These are phyloP conservation scores for Pogonomyrmex barbatus DNA, from an alignment of 1,140 invertebrate genomes.

Conservation along the genomic window DNA sequence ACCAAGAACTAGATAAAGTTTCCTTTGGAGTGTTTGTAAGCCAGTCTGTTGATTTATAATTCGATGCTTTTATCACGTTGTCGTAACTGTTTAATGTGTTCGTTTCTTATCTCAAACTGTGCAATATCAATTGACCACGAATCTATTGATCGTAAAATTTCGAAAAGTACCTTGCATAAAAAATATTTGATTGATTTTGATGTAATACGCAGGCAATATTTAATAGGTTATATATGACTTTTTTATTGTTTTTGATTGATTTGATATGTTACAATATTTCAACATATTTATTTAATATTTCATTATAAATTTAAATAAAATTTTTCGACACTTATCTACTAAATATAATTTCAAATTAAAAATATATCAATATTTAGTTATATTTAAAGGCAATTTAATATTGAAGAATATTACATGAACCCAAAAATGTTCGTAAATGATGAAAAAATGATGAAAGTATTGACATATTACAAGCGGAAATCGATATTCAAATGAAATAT, in stretches of 20 bases:
- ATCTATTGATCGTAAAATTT: neutral
- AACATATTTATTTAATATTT: neutral
- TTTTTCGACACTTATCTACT: neutral
- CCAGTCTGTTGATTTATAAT: slow-evolving; percentile 1
- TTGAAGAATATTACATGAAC: neutral
- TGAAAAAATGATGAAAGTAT: neutral
- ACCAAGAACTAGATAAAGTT: neutral
- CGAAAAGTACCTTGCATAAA: neutral
- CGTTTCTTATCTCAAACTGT: neutral
- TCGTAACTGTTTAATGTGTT: neutral
- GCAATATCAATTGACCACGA: neutral
- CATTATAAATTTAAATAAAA: neutral
- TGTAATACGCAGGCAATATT: neutral
- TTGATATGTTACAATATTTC: neutral
- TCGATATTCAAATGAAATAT: neutral
- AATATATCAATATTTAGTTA: neutral
- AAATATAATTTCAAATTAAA: neutral
- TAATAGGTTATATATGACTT: neutral
- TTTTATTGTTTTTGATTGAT: neutral
- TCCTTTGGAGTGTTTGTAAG: neutral
- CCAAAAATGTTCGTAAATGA: neutral
- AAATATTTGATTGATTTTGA: neutral
- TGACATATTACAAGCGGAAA: neutral
- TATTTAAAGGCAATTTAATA: neutral
- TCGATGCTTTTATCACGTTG: neutral